Evolutionary conservation across 2,888 invertebrate genomes (phyloP), one percentile per base, ranked within the genome.

Genomic region (Blera fallax): DNA sequence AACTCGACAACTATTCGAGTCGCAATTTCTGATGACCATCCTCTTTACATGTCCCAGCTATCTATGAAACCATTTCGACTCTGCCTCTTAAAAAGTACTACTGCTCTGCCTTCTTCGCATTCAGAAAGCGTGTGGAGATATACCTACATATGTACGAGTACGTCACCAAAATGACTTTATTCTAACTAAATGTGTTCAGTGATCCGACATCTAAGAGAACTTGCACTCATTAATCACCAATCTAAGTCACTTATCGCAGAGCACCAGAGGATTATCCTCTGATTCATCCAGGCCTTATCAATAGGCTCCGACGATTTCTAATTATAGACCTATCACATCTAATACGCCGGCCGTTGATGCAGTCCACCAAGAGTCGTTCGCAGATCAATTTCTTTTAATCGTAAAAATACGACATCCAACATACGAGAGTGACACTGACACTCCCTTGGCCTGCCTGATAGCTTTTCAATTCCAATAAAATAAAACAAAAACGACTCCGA

Each of bases 401-500:
- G 29, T 40, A 40, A 52, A 50, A 58, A 14, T 27, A 32, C 34
- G 21, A 65, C 74, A 56, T 56, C 56, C 7, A 24, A 43, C 50
- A 54, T 8, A 0, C 50, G 18, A 72, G 8, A 64, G 48, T 58
- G 58, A 58, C 73, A 58, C 37, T 70, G 77, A 76, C 62, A 81
- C 48, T 62, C 52, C 67, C 32, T 50, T 67, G 62, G 18, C 69
- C 29, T 50, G 40, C 2, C 18, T 37, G 29, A 64, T 64, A 48
- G 62, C 62, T 69, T 54, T 58, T 40, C 76, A 64, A 69, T 73
- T 64, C 58, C 29, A 45, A 62, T 62, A 70, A 34, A 14, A 60
- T 18, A 21, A 65, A 43, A 73, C 7, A 29, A 21, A 65, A 43
- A 73, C 7, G 5, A 7, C 29, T 1, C 40, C 37, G 29, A 43